Conservation (phyloP, 1,140 invertebrate genomes). For the Marisa cornuarietis region DNA sequence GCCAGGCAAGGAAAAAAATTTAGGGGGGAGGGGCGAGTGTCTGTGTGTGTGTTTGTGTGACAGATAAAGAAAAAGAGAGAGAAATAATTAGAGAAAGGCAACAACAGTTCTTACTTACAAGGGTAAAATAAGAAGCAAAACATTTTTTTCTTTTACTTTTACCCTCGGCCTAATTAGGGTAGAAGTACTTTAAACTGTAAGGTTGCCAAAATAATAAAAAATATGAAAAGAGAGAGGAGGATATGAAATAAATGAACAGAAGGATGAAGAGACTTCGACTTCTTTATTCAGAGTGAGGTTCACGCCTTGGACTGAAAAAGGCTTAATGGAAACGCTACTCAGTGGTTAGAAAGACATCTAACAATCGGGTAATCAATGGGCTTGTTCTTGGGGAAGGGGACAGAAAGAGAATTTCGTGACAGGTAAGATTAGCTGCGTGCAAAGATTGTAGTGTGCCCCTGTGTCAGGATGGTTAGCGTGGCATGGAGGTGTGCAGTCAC, state of each 20-base stretch:
- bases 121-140: background rate
- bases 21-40: too few relatives aligned
- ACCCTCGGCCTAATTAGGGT: background rate
- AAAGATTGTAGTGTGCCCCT: background rate
- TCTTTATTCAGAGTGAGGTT: too few relatives aligned
- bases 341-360: too few relatives aligned
- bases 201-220: background rate
- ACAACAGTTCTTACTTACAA: background rate
- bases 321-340: too few relatives aligned
- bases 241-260: too few relatives aligned
- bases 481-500: too few relatives aligned
- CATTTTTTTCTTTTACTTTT: background rate
- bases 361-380: too few relatives aligned
- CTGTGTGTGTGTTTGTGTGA: too few relatives aligned
- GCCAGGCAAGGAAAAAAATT: background rate
- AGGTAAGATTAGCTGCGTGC: background rate
- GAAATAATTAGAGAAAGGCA: constrained; percentile 12
- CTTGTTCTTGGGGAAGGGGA: background rate
- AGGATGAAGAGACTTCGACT: too few relatives aligned
- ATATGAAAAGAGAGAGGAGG: background rate
- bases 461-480: too few relatives aligned
- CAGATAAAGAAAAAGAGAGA: background rate
- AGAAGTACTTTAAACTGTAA: background rate
- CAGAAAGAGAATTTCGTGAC: background rate
- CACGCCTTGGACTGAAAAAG: too few relatives aligned